Base-by-base conservation (phyloP, 2,888 invertebrate species). In the Ennomos quercinarius region DNA sequence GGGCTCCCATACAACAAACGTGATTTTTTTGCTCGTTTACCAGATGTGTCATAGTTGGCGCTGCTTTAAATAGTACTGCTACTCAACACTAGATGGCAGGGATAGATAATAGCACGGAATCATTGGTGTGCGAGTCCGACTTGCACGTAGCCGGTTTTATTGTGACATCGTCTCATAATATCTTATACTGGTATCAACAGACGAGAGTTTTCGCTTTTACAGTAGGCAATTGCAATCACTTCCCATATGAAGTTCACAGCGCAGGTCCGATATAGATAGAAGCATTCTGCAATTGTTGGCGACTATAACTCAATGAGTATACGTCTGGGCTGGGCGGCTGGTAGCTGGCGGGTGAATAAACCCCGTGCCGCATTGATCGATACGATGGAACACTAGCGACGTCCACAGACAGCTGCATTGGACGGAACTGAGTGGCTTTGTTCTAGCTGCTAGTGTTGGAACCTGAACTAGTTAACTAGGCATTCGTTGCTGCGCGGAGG, bases 281-380 rank as follows among this genome's bases (percentile, higher is more conserved):
- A 66, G 45, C 54, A 48, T 60, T 34, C 48, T 48, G 54, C 55
- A 73, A 72, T 71, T 68, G 67, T 69, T 58, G 67, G 59, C 61
- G 61, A 61, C 70, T 77, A 68, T 72, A 72, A 76, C 71, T 73
- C 68, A 72, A 70, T 72, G 74, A 74, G 67, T 65, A 52, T 13
- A 48, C 38, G 71, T 71, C 64, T 69, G 66, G 62, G 64, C 56
- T 17, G 60, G 66, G 55, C 61, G 43, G 12, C 42, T 12, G 48
- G 50, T 43, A 57, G 63, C 62, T 39, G 55, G 42, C 51, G 71
- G 66, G 73, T 73, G 71, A 75, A 72, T 64, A 75, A 74, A 71
- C 73, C 64, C 64, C 37, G 66, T 71, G 65, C 67, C 71, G 69
- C 70, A 70, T 63, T 60, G 72, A 73, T 74, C 74, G 68, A 74